These are phyloP conservation scores for Acridotheres tristis DNA, from an alignment of 2,797 vertebrate species.

Conservation along the genomic window DNA sequence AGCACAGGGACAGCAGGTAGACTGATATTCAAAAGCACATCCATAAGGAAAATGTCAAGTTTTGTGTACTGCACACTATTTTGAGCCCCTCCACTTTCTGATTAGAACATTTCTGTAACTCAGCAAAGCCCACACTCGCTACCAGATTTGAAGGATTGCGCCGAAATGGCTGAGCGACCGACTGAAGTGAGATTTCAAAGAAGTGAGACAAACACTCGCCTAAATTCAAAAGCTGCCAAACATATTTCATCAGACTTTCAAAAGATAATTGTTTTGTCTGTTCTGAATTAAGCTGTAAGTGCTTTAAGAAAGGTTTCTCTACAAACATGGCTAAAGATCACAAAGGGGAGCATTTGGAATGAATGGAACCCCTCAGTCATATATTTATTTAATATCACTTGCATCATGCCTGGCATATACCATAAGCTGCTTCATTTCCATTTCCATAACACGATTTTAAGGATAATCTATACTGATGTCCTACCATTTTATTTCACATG, in stretches of 20 bases:
- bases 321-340: constrained; percentile 58
- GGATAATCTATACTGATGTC: constrained; percentile 11
- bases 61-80: neutral
- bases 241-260: constrained; percentile 57
- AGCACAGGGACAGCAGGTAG: neutral
- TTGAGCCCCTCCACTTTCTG: neutral
- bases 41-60: neutral
- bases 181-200: constrained; percentile 48
- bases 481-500: neutral
- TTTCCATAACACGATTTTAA: constrained; percentile 40
- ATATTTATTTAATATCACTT: constrained; percentile 22
- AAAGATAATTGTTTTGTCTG: constrained; percentile 65
- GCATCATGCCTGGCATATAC: constrained; percentile 14
- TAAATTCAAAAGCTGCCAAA: constrained; percentile 60
- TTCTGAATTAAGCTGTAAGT: constrained; percentile 59
- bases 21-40: neutral
- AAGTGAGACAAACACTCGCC: constrained; percentile 35
- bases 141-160: constrained; percentile 6
- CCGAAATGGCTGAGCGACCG: neutral
- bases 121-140: neutral
- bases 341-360: constrained; percentile 46
- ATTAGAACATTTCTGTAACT: neutral
- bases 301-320: constrained; percentile 36
- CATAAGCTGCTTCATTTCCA: constrained; percentile 36
- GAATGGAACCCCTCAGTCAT: constrained; percentile 43